These are phyloP conservation scores for Rhamphomyia laevipes DNA, from an alignment of 2,888 invertebrate genomes.

Conservation along the genomic window DNA sequence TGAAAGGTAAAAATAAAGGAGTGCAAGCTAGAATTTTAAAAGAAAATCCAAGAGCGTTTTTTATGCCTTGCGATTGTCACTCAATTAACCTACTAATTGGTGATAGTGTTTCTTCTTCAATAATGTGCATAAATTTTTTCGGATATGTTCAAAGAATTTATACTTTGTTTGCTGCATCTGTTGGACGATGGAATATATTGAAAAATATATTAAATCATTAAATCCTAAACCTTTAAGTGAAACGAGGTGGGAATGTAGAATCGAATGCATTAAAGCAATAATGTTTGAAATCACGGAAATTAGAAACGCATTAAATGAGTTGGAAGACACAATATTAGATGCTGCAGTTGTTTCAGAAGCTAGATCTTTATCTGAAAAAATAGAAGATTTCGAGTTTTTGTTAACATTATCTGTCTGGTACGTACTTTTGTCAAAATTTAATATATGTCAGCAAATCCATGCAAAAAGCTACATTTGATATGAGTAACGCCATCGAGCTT, in stretches of 20 bases:
- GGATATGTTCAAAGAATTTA: neutral
- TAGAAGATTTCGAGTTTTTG: neutral
- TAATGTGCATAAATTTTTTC: neutral
- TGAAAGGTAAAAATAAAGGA: slow-evolving; percentile 1
- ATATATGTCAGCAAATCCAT: no score
- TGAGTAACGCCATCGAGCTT: no score
- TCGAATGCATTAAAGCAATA: neutral
- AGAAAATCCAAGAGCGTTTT: neutral
- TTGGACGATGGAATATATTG: neutral
- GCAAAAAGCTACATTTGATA: no score
- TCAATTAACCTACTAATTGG: neutral
- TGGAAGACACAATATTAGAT: neutral
- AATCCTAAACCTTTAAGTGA: neutral
- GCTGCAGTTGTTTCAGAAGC: neutral
- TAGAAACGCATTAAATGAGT: neutral
- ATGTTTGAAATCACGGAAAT: neutral
- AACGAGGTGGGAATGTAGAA: neutral
- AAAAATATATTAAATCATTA: neutral
- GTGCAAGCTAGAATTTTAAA: neutral
- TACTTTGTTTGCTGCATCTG: neutral
- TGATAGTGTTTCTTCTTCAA: neutral
- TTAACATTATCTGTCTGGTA: neutral
- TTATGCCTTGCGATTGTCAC: neutral
- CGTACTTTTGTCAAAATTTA: no score
- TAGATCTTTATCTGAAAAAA: neutral